Conservation (phyloP, 2,888 invertebrate genomes). For the Drosophila cognata region DNA sequence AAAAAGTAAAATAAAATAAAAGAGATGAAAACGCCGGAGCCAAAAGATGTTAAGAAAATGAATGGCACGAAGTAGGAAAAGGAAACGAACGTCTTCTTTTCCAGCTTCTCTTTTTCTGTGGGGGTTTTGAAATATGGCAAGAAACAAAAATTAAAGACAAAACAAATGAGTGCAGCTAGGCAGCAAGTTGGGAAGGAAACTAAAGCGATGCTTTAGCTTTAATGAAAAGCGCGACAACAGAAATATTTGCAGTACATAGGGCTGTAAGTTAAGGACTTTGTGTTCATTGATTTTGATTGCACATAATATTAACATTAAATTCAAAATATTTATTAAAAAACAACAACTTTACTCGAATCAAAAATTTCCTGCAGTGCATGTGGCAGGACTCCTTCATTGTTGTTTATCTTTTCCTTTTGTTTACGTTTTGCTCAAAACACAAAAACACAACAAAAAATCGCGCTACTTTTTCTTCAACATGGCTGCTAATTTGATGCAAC, state of each 20-base stretch:
- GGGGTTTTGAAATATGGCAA: conserved; percentile 21
- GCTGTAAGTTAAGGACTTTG: neutral
- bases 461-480: conserved; percentile 69
- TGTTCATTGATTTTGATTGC: neutral
- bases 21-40: conserved; percentile 15
- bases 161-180: conserved; percentile 45
- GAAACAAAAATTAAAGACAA: conserved; percentile 47
- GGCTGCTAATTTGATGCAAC: conserved; percentile 76
- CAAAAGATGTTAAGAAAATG: conserved; percentile 51
- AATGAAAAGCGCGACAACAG: conserved; percentile 9
- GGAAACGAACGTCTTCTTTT: conserved; percentile 23
- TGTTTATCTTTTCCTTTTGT: conserved; percentile 33
- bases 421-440: conserved; percentile 38
- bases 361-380: conserved; percentile 24
- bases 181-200: conserved; percentile 3
- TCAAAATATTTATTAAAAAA: neutral
- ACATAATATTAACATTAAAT: neutral
- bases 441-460: conserved; percentile 50
- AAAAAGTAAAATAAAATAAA: conserved; percentile 2
- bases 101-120: conserved; percentile 9
- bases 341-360: neutral
- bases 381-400: conserved; percentile 22
- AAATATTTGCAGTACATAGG: conserved; percentile 9
- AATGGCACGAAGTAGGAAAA: conserved; percentile 33
- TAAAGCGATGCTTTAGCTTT: conserved; percentile 11